Percentiles rank a stretch among this genome's conserved stretches.
phyloP scores from a whole-genome alignment of 2,797 vertebrate species.

The Crenuchus spilurus region DNA sequence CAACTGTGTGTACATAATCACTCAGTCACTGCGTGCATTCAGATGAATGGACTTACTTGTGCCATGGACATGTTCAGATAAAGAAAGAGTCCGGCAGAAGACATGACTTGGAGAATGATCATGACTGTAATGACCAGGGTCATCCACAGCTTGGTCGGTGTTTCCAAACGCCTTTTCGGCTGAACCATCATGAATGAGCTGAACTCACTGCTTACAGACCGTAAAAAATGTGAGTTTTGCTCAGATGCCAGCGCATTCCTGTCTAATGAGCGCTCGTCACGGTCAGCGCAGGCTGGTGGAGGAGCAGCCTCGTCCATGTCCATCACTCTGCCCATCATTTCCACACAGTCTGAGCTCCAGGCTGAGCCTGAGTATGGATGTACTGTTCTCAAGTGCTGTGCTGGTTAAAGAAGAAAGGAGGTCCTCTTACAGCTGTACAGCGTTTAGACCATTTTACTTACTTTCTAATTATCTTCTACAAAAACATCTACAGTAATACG shows the following conservation, averaged over 20 bases:
- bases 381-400: no score
- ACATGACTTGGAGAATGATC: constrained; percentile 68
- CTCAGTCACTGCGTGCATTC: no score
- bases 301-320: constrained; percentile 10
- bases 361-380: neutral
- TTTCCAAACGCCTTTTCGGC: constrained; percentile 31
- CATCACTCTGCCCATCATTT: constrained; percentile 18
- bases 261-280: constrained; percentile 19
- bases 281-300: constrained; percentile 29
- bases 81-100: constrained; percentile 70
- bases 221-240: constrained; percentile 49
- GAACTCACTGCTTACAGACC: constrained; percentile 59
- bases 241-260: constrained; percentile 57
- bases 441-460: no score
- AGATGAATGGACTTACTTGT: constrained; percentile 60
- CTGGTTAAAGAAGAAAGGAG: no score
- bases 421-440: no score
- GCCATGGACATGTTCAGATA: constrained; percentile 71
- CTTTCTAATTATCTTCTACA: no score
- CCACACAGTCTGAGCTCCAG: neutral
- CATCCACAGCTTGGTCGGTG: constrained; percentile 59
- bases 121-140: constrained; percentile 64
- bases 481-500: no score
- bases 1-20: no score
- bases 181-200: constrained; percentile 58